Base-by-base conservation (phyloP, 2,113 vertebrate species). In the Oxygymnocypris stewartii region DNA sequence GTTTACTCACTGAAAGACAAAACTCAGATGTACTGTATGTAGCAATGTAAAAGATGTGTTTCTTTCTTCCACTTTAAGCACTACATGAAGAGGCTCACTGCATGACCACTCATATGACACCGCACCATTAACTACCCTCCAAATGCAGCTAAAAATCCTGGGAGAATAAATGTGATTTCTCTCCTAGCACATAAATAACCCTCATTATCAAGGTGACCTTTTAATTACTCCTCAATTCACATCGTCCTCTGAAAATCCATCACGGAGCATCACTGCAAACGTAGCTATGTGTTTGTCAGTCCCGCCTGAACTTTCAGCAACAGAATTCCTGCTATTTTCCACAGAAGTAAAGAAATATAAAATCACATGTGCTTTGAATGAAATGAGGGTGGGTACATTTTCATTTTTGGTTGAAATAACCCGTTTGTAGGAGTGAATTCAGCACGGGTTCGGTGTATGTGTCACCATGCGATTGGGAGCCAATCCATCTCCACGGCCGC, bases 121-220 rank as follows among this genome's bases (percentile, higher is more conserved):
- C 5, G 69, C 6, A 11, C 20, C 20, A 73, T 73, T 73, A 12
- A 42, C 37, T 12, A 42, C 9, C 20, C 42, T 42, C 10, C 37
- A n/a, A 42, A 42, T 23, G 69, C 35, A 18, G 3, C 35, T 18
- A 71, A 20, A 71, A 71, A 71, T 10, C 23, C 37, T 11, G 2
- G 35, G 20, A 73, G 69, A 73, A 42, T n/a, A 74, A 74, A 40
- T 42, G 69, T n/a, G 23, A 42, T 74, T 23, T 73, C 9, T 18
- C 69, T 23, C 20, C 37, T 42, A 12, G 37, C 18, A 5, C 69
- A 74, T 74, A 42, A 74, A 42, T 74, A 40, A 42, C 69, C 69
- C 69, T 74, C 69, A 74, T 74, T 74, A 74, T 74, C 69, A 42
- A 74, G 69, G 37, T 74, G 69, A 74, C 69, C 69, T 74, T 74